Evolutionary conservation across 2,113 vertebrate genomes (phyloP).

Genomic region (Ia io): DNA sequence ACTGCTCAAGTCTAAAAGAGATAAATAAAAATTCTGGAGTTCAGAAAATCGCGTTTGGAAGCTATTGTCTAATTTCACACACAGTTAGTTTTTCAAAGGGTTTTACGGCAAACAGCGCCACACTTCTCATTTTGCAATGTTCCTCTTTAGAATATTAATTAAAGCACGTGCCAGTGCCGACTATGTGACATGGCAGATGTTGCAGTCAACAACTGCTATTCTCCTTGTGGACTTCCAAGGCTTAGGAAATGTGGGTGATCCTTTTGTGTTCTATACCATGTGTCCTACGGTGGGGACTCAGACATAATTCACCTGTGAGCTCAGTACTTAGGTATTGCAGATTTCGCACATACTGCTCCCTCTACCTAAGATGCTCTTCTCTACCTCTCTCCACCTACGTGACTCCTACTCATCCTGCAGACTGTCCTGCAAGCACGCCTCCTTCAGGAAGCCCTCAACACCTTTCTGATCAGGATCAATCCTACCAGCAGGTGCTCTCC

Average conservation of each 20-base stretch:
- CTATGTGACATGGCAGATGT: not conserved
- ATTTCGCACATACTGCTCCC: not conserved
- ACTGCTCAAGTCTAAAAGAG: not conserved
- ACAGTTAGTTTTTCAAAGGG: not conserved
- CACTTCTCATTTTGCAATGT: not conserved
- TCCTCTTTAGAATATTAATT: not conserved
- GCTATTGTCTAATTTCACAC: not conserved
- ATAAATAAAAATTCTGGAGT: not conserved
- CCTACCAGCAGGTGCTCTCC: not conserved
- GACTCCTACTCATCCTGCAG: not conserved
- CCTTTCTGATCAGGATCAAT: not conserved
- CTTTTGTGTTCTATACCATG: not conserved
- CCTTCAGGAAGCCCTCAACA: not conserved
- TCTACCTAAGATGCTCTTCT: not conserved
- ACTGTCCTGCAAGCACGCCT: not conserved
- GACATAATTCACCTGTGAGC: not conserved
- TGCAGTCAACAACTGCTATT: not conserved
- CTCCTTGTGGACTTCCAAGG: not conserved
- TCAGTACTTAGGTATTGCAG: not conserved
- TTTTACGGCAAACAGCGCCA: not conserved
- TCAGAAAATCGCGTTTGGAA: constrained; percentile 5
- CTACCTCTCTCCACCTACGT: not conserved
- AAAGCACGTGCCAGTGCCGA: not conserved
- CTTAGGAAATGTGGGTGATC: not conserved
- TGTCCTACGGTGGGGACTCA: not conserved